Conservation (phyloP, 2,888 invertebrate genomes). For the Spodoptera picta region DNA sequence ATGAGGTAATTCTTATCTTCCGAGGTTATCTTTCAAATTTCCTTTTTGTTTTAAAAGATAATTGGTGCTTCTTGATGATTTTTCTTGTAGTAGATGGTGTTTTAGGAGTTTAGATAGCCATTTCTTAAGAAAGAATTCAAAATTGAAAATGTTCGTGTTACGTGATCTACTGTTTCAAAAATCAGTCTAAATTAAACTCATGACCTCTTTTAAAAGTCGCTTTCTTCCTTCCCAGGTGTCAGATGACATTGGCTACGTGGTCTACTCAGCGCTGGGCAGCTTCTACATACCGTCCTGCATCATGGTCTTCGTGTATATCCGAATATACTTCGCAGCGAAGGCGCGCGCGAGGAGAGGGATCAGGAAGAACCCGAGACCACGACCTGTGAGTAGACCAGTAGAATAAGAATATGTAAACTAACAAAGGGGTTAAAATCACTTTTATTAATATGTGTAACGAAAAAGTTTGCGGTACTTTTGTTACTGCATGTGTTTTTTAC, state of each 20-base stretch:
- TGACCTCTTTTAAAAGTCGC: conserved; percentile 4
- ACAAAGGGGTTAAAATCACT: too few species aligned
- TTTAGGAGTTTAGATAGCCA: too few species aligned
- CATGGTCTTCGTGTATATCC: conserved; percentile 99
- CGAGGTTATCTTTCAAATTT: conserved; percentile 10
- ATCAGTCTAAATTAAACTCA: too few species aligned
- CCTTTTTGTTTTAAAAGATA: neutral
- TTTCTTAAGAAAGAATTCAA: too few species aligned
- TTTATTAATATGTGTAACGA: too few species aligned
- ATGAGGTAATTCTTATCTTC: neutral
- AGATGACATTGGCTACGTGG: conserved; percentile 98
- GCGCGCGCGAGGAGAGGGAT: conserved; percentile 96
- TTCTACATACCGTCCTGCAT: conserved; percentile 99
- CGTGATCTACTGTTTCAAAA: too few species aligned
- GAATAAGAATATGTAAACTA: too few species aligned
- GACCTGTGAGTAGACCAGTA: conserved; percentile 72
- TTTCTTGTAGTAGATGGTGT: too few species aligned
- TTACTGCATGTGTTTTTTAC: too few species aligned
- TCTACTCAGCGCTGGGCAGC: conserved; percentile 99
- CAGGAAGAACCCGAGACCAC: conserved; percentile 92
- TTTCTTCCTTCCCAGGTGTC: conserved; percentile 91
- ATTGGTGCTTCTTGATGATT: neutral
- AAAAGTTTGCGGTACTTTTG: too few species aligned
- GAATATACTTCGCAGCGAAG: conserved; percentile 99
- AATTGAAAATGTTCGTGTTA: too few species aligned